Evolutionary conservation across 2,113 vertebrate genomes (phyloP), one percentile per base, ranked within the genome.

Genomic region (Istiophorus platypterus): DNA sequence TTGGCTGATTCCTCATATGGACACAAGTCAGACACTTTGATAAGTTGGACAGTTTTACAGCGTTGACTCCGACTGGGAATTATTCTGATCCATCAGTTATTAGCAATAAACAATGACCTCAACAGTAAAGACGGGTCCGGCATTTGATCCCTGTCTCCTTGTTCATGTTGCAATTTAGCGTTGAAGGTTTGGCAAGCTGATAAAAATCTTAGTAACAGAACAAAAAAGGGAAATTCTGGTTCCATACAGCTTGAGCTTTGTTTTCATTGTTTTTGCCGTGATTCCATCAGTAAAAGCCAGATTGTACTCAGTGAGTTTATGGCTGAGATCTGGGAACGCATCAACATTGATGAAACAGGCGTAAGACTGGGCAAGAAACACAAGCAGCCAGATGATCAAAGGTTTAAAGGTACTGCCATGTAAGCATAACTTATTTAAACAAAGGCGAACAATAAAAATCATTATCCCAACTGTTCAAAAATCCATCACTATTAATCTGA

Each of bases 21-120:
- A 69, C 54, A 57, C 0, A 0, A 47, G 24, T 9, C 31, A 62
- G 67, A 78, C 67, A 37, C 8, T 24, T 45, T 15, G 10, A 37
- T 61, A n/a, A 65, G 27, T 82, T 22, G 56, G 78, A 88, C 52
- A 20, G 14, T 72, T 63, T 39, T 42, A 70, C 45, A 70, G 14
- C 4, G 12, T 29, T 37, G 22, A 69, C 29, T 77, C 22, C 67
- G 8, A 63, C 24, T 39, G 42, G 42, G 57, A 61, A 52, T 72
- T 70, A 54, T 76, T 82, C 62, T 72, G 24, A 62, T 79, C 0
- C 68, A 27, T 57, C 72, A 64, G n/a, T 39, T 59, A 41, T 76
- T 31, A 69, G 63, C 81, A 88, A 89, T 78, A 90, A 90, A 73
- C 68, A 45, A 59, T 63, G 41, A 67, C 66, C 58, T 66, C 54